Evolutionary conservation across 1,140 invertebrate species (phyloP), one percentile per base, ranked within the genome.

Genomic region (Lethrus apterus): DNA sequence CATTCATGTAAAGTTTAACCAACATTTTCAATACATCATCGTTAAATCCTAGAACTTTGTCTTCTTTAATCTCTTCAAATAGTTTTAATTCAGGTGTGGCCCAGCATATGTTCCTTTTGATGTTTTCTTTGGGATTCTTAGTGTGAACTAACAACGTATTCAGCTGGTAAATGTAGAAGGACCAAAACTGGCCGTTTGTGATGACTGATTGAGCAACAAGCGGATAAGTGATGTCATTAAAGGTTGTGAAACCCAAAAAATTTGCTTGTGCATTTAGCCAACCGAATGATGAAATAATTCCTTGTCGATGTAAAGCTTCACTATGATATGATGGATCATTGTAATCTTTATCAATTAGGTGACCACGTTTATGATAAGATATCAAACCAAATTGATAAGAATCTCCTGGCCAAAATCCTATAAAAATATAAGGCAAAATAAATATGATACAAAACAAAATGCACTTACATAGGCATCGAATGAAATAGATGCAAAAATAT

Each of bases 181-280:
- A 82, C 78, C 86, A 92, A 0, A 74, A 61, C 54, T 84, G 76
- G 0, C 91, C 91, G 73, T 95, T 83, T 2, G 88, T 89, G 18
- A 93, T 72, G 33, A 94, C 67, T 2, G 81, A 83, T 76, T 95
- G 92, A 20, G 83, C 85, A 4, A 81, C 75, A 19, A 95, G 63
- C 9, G 93, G 93, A 66, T 95, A 94, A 0, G 86, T 91, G 4
- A 93, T 54, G 43, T 95, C 90, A 58, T 88, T 81, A 52, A 75
- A 88, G 4, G 84, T 85, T 36, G 84, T 86, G 63, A 97, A 97
- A 33, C 93, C 91, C 24, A 88, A 81, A 67, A 85, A 84, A 62
- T 79, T 80, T 4, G 91, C 89, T 69, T 91, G 84, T 0, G 80
- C 74, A 40, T 84, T 66, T 4, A 92, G 71, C 81, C 87, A 92